phyloP scores from a whole-genome alignment of 64 coral and sea anemone genomes.

The Catalaphyllia jardinei region DNA sequence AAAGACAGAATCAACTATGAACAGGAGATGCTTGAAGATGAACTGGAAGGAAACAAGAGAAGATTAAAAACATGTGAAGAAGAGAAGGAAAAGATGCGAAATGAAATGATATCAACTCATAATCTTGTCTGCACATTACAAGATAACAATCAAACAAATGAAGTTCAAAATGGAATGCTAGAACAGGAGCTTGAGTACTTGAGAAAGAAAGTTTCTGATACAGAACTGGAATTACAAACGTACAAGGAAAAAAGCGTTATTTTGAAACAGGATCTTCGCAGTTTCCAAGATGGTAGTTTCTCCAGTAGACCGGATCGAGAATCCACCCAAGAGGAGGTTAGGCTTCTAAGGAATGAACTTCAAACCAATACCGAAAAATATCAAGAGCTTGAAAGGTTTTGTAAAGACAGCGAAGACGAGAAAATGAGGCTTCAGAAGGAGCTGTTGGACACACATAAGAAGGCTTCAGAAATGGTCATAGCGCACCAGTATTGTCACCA shows the following conservation, averaged over 20 bases:
- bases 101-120: conserved; percentile 73
- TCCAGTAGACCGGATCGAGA: not conserved
- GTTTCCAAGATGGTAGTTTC: conserved; percentile 12
- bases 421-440: conserved; percentile 57
- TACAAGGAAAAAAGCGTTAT: conserved; percentile 56
- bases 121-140: conserved; percentile 74
- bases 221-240: conserved; percentile 56
- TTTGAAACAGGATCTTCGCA: conserved; percentile 46
- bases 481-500: conserved; percentile 54
- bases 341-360: conserved; percentile 40
- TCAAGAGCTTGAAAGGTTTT: conserved; percentile 31
- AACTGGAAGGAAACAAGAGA: conserved; percentile 42
- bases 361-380: conserved; percentile 48
- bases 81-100: conserved; percentile 82
- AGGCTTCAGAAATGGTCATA: conserved; percentile 48
- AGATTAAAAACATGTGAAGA: conserved; percentile 56
- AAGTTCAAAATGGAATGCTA: conserved; percentile 57
- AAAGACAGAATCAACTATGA: conserved; percentile 23
- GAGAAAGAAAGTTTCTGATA: conserved; percentile 51
- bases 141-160: conserved; percentile 54
- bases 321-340: not conserved
- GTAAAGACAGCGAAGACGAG: conserved; percentile 47
- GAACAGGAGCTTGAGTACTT: conserved; percentile 46
- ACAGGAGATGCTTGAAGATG: conserved; percentile 20
- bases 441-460: conserved; percentile 51